Evolutionary conservation across 2,888 invertebrate genomes (phyloP).

Genomic region (Cheilosia scutellata): DNA sequence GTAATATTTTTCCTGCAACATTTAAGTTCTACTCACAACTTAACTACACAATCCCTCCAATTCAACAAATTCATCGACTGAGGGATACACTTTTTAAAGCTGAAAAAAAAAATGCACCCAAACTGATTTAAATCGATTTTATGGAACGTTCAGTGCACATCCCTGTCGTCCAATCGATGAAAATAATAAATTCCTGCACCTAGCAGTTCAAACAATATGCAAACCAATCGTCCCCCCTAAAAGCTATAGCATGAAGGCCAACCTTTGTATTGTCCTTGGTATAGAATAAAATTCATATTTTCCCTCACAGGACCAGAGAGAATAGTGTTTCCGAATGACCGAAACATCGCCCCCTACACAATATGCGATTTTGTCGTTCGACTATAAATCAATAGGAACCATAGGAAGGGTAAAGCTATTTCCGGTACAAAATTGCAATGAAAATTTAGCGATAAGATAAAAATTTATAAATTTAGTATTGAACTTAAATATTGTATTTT

Average conservation of each 20-base stretch:
- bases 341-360: neutral
- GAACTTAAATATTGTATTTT: too few species aligned
- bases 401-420: constrained; percentile 14
- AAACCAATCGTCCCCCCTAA: constrained; percentile 1
- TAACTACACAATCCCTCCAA: too few species aligned
- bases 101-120: neutral
- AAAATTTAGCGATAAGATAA: neutral
- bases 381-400: constrained; percentile 36
- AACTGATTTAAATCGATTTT: constrained; percentile 40
- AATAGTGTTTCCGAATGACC: constrained; percentile 16
- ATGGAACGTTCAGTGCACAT: constrained; percentile 34
- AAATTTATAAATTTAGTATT: neutral
- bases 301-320: constrained; percentile 3
- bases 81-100: neutral
- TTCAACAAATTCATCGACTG: neutral
- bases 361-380: constrained; percentile 18
- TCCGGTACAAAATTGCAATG: constrained; percentile 26
- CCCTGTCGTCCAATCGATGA: constrained; percentile 14
- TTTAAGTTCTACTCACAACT: too few species aligned
- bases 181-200: neutral
- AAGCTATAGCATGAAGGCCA: neutral
- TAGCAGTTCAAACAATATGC: constrained; percentile 10
- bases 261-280: constrained; percentile 2
- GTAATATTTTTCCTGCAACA: too few species aligned
- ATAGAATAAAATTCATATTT: constrained; percentile 32